Conservation (phyloP, 2,113 vertebrate species). For the Rhineura floridana region DNA sequence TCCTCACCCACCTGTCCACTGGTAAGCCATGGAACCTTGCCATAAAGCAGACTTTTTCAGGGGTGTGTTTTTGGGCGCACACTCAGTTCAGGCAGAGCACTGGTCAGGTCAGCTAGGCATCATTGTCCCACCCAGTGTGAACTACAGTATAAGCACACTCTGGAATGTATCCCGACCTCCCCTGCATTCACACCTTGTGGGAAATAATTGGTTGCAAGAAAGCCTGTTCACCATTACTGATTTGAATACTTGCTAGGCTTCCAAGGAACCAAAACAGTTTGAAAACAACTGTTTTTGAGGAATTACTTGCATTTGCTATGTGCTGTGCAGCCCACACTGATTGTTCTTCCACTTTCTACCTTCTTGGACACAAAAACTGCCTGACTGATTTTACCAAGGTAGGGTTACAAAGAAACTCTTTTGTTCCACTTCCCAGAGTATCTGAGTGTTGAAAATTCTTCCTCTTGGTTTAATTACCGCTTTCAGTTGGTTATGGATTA, state of each 20-base stretch:
- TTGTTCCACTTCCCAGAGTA: conserved; percentile 49
- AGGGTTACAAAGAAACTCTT: conserved; percentile 55
- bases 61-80: too few relatives aligned
- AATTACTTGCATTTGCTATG: background rate
- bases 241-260: background rate
- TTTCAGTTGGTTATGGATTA: conserved; percentile 69
- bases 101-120: too few relatives aligned
- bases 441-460: conserved; percentile 50
- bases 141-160: too few relatives aligned
- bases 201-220: background rate
- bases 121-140: too few relatives aligned
- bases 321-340: background rate
- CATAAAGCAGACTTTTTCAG: too few relatives aligned
- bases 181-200: too few relatives aligned
- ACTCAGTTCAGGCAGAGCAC: too few relatives aligned
- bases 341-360: background rate
- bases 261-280: background rate
- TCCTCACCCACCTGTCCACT: too few relatives aligned
- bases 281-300: background rate
- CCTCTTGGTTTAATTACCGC: conserved; percentile 74
- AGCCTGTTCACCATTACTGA: background rate
- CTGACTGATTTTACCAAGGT: background rate
- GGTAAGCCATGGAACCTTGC: too few relatives aligned
- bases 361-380: background rate
- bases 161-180: too few relatives aligned